A percentile compares a stretch with the other conserved stretches of the same genome.
These are phyloP conservation scores for Drosophila oshimai DNA, from an alignment of 1,140 invertebrate species.

Conservation along the genomic window DNA sequence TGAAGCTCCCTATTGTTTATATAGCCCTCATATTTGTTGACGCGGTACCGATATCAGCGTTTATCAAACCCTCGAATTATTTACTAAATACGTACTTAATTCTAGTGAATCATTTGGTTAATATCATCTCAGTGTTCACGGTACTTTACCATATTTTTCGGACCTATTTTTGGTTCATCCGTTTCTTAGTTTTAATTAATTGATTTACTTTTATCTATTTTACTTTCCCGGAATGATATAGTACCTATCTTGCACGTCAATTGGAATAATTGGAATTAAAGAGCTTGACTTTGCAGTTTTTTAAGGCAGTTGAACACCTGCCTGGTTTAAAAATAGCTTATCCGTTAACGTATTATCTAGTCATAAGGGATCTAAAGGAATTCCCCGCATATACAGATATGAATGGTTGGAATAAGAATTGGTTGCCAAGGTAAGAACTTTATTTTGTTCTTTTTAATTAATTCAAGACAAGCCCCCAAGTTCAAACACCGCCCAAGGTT, in stretches of 20 bases:
- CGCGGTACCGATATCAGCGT: slow-evolving; percentile 5
- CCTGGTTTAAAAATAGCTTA: not conserved
- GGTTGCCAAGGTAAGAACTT: slow-evolving; percentile 1
- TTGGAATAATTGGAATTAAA: slow-evolving; percentile 6
- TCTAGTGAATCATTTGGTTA: slow-evolving; percentile 12
- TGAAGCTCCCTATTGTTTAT: slow-evolving; percentile 24
- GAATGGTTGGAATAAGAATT: not conserved
- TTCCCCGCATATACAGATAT: no score
- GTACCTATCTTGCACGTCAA: slow-evolving; percentile 1
- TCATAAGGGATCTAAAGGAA: not conserved
- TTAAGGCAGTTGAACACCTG: slow-evolving; percentile 4
- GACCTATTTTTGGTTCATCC: not conserved
- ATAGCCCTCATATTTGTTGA: slow-evolving; percentile 31
- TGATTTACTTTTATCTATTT: slow-evolving; percentile 19
- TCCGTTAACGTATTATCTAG: no score
- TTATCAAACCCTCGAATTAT: slow-evolving; percentile 20
- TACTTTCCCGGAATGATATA: slow-evolving; percentile 1
- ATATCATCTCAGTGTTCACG: slow-evolving; percentile 7
- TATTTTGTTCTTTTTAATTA: not conserved
- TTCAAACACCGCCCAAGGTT: not conserved
- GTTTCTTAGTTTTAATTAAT: slow-evolving; percentile 6
- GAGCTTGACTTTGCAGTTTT: not conserved
- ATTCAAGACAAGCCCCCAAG: not conserved
- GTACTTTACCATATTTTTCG: not conserved
- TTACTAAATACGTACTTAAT: slow-evolving; percentile 23